Evolutionary conservation across 2,888 invertebrate genomes (phyloP).

Genomic region (Choristoneura rosaceana): DNA sequence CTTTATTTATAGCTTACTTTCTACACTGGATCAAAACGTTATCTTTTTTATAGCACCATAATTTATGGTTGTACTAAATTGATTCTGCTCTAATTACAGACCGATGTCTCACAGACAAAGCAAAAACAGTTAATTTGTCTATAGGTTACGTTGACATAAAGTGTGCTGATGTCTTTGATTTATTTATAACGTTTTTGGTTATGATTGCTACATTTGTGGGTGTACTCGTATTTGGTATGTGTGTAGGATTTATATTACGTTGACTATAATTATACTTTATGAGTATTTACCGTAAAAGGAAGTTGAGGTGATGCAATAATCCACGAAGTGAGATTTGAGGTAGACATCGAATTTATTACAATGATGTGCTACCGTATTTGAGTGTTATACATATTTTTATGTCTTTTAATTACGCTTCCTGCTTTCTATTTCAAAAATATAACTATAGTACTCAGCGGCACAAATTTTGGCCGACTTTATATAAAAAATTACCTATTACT

Average conservation of each 20-base stretch:
- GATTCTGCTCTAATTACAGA: conserved; percentile 60
- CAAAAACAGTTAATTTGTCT: conserved; percentile 48
- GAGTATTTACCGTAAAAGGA: conserved; percentile 14
- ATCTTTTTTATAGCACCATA: conserved; percentile 52
- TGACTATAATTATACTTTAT: conserved; percentile 24
- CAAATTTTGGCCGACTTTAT: too few species aligned
- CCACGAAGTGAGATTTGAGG: background rate
- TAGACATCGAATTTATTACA: background rate
- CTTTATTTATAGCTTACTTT: conserved; percentile 13
- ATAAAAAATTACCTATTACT: too few species aligned
- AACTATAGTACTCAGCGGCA: too few species aligned
- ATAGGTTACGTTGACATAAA: conserved; percentile 44
- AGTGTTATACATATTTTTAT: too few species aligned
- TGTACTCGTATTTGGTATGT: conserved; percentile 15
- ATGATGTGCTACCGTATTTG: background rate
- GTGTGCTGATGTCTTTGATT: conserved; percentile 42
- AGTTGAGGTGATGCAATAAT: background rate
- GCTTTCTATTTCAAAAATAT: too few species aligned
- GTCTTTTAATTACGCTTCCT: too few species aligned
- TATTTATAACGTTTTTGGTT: conserved; percentile 10
- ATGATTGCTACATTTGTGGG: conserved; percentile 25
- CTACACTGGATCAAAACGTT: conserved; percentile 20
- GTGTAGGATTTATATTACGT: conserved; percentile 20
- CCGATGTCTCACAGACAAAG: conserved; percentile 54
- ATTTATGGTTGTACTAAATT: conserved; percentile 57